Conservation (phyloP, 2,888 invertebrate species). For the Leuctra nigra region DNA sequence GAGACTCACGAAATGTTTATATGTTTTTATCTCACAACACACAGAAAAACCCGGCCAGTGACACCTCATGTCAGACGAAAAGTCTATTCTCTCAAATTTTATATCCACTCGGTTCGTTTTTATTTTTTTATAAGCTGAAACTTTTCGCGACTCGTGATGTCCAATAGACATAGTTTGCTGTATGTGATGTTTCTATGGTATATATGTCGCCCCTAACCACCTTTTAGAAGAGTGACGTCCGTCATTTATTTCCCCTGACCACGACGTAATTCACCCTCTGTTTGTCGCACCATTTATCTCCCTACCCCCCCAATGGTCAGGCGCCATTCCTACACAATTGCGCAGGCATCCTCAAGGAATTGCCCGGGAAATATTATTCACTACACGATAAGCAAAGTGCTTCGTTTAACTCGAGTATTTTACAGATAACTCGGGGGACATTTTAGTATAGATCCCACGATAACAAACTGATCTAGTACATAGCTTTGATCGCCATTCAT, state of each 20-base stretch:
- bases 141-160: constrained; percentile 3
- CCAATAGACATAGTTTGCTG: constrained; percentile 8
- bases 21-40: neutral
- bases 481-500: too few species aligned
- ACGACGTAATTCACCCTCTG: constrained; percentile 19
- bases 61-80: neutral
- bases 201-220: constrained; percentile 11
- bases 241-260: constrained; percentile 23
- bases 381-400: neutral
- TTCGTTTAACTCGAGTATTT: too few species aligned
- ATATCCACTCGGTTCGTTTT: neutral
- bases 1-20: too few species aligned
- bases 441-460: too few species aligned
- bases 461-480: too few species aligned
- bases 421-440: too few species aligned
- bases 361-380: neutral
- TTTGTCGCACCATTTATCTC: constrained; percentile 8
- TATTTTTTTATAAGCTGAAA: neutral
- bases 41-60: too few species aligned
- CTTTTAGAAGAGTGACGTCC: constrained; percentile 23
- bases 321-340: neutral
- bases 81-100: constrained; percentile 3
- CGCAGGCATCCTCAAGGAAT: neutral
- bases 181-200: constrained; percentile 17
- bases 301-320: neutral